phyloP scores from a whole-genome alignment of 64 coral and sea anemone genomes.

The Montipora foliosa region DNA sequence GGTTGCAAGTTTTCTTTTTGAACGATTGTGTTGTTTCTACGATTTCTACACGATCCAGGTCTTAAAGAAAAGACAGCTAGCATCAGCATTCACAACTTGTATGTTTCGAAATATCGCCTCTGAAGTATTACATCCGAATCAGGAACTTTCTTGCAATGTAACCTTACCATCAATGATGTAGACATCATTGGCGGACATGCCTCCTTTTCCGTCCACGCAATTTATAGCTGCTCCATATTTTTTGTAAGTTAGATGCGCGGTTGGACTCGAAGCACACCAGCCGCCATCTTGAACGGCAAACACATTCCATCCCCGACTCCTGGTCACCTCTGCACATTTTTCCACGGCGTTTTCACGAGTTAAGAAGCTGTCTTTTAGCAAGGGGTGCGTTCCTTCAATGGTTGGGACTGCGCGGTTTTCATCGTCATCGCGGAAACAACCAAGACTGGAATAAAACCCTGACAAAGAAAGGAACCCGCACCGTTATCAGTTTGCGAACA shows the following conservation, averaged over 20 bases:
- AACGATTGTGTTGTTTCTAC: too few relatives aligned
- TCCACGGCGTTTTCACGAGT: constrained; percentile 78
- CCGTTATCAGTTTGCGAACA: too few relatives aligned
- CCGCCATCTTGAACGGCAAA: constrained; percentile 95
- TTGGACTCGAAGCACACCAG: constrained; percentile 89
- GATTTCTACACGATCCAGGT: too few relatives aligned
- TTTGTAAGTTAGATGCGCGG: constrained; percentile 82
- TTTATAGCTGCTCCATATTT: constrained; percentile 87
- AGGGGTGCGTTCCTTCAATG: constrained; percentile 85
- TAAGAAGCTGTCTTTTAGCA: constrained; percentile 80
- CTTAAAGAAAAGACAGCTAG: too few relatives aligned
- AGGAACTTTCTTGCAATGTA: not conserved
- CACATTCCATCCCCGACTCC: constrained; percentile 80
- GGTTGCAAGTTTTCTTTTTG: too few relatives aligned
- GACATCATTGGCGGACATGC: constrained; percentile 91
- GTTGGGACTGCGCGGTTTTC: constrained; percentile 75
- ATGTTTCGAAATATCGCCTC: too few relatives aligned
- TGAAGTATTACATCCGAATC: not conserved
- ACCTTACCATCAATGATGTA: constrained; percentile 83
- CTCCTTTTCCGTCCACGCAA: constrained; percentile 88
- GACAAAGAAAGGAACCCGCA: not conserved
- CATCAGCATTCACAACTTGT: not conserved
- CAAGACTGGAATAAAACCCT: constrained; percentile 92
- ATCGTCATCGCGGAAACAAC: constrained; percentile 80
- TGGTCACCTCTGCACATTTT: constrained; percentile 84